Conservation (phyloP, 1,140 invertebrate species). For the Brachionus calyciflorus region DNA sequence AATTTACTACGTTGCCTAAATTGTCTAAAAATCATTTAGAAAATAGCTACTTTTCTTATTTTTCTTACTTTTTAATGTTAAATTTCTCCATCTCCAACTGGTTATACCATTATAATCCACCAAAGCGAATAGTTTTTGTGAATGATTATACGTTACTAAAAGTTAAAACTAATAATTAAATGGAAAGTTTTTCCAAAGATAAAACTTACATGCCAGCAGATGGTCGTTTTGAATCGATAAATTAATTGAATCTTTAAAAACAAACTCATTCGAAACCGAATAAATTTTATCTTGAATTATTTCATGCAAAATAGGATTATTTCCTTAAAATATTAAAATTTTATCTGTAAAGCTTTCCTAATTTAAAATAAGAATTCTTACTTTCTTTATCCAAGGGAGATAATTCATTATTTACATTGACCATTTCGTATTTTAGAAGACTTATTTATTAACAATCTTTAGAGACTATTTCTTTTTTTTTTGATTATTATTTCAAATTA, state of each 20-base stretch:
- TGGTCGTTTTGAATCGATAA: constrained; percentile 15
- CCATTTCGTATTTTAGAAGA: too few relatives aligned
- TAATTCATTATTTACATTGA: too few relatives aligned
- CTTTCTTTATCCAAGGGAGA: too few relatives aligned
- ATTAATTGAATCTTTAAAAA: constrained; percentile 17
- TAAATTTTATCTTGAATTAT: neutral
- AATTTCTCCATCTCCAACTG: constrained; percentile 28
- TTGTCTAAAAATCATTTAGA: too few relatives aligned
- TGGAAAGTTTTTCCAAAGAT: neutral
- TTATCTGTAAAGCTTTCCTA: too few relatives aligned
- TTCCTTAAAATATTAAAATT: too few relatives aligned
- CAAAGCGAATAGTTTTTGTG: neutral
- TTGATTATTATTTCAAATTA: too few relatives aligned
- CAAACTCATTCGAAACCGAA: constrained; percentile 35
- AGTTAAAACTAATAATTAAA: neutral
- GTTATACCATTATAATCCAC: neutral
- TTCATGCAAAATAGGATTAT: too few relatives aligned
- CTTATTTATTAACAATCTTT: too few relatives aligned
- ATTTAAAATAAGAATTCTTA: too few relatives aligned
- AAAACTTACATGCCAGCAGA: neutral
- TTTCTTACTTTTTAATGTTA: neutral
- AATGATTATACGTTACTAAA: neutral
- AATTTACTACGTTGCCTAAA: too few relatives aligned
- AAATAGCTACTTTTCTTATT: neutral
- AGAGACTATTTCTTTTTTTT: too few relatives aligned